phyloP scores from a whole-genome alignment of 2,888 invertebrate genomes.

The Andrena marginata region DNA sequence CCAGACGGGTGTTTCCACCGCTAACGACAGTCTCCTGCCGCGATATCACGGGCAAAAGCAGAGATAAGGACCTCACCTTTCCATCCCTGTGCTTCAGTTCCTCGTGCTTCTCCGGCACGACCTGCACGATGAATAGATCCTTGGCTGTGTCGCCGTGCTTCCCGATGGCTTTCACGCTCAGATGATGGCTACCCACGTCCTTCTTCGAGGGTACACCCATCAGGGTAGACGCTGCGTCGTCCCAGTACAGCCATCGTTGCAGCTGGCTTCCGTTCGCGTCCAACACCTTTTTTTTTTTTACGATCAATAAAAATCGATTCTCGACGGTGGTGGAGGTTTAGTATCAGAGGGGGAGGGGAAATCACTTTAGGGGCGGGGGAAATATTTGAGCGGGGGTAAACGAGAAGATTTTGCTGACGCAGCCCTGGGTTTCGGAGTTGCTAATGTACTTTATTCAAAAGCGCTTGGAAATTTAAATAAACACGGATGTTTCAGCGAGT shows the following conservation, averaged over 20 bases:
- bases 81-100: constrained; percentile 77
- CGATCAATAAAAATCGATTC: not conserved
- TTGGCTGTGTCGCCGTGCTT: constrained; percentile 86
- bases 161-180: constrained; percentile 87
- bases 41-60: constrained; percentile 5
- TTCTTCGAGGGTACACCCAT: constrained; percentile 90
- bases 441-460: not conserved
- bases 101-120: constrained; percentile 83
- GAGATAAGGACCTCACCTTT: constrained; percentile 72
- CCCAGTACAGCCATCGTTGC: constrained; percentile 91
- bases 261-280: constrained; percentile 83
- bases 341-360: too few relatives aligned
- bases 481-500: too few relatives aligned
- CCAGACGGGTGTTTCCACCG: constrained; percentile 56
- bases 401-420: too few relatives aligned
- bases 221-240: constrained; percentile 89
- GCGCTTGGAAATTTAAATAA: not conserved
- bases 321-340: not conserved
- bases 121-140: constrained; percentile 89
- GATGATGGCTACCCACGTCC: constrained; percentile 89
- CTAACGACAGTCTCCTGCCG: constrained; percentile 49
- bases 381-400: too few relatives aligned
- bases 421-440: not conserved
- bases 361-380: too few relatives aligned
- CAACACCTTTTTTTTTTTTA: constrained; percentile 82